Conservation (phyloP, 2,113 vertebrate species). For the Ranitomeya variabilis region DNA sequence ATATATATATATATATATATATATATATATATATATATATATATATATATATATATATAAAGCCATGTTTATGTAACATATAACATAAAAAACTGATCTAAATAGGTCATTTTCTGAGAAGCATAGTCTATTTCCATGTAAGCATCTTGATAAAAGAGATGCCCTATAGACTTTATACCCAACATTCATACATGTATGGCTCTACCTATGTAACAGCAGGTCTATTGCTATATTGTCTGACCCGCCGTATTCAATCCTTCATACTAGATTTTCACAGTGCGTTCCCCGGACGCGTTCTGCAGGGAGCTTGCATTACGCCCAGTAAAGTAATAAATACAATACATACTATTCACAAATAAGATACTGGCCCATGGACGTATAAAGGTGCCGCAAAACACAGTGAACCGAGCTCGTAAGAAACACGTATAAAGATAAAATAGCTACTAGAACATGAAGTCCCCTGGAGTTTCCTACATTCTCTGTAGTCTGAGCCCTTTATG, state of each 20-base stretch:
- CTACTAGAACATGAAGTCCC: background rate
- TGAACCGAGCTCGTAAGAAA: conserved; percentile 11
- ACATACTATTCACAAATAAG: background rate
- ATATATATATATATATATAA: fast-evolving
- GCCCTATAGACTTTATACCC: background rate
- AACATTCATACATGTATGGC: conserved; percentile 22
- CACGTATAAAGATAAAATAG: conserved; percentile 7
- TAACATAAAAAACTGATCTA: too few relatives aligned
- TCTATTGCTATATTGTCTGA: background rate
- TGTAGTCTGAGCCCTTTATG: conserved; percentile 26
- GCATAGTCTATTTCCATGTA: background rate
- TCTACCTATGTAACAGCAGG: background rate
- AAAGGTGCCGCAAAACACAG: conserved; percentile 28
- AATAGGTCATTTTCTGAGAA: too few relatives aligned
- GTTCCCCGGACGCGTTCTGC: background rate
- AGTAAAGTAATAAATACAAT: conserved; percentile 23
- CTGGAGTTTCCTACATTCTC: conserved; percentile 29
- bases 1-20: too few relatives aligned
- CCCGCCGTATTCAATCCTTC: background rate
- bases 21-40: too few relatives aligned
- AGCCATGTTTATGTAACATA: too few relatives aligned
- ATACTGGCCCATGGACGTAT: conserved; percentile 16
- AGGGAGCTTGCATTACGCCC: background rate
- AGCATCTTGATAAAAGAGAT: background rate
- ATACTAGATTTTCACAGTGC: conserved; percentile 41